Percentiles rank a stretch among this genome's conserved stretches.
phyloP scores from a whole-genome alignment of 2,113 vertebrate species.

The Paramormyrops kingsleyae region DNA sequence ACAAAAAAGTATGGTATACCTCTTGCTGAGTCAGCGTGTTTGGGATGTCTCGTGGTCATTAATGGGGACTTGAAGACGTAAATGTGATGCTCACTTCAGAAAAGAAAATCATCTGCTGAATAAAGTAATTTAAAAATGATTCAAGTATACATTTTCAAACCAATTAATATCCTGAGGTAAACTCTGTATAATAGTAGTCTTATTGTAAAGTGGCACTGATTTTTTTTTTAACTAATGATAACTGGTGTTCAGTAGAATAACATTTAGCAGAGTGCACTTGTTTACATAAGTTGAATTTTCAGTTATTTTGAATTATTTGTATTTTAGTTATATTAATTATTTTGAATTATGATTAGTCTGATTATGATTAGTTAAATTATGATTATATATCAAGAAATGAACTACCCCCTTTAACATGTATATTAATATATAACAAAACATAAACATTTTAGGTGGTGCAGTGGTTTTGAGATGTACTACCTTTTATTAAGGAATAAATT shows the following conservation, averaged over 20 bases:
- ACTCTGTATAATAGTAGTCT: background rate
- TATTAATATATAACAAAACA: background rate
- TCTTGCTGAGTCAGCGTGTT: slow-evolving; percentile 24
- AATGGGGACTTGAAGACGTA: background rate
- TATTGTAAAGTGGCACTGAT: background rate
- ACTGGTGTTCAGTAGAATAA: background rate
- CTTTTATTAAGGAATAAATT: too few species aligned
- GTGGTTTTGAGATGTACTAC: too few species aligned
- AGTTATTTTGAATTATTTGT: background rate
- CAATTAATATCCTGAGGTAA: background rate
- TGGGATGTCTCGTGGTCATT: background rate
- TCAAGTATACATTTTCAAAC: background rate
- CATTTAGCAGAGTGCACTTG: background rate
- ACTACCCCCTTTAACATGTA: background rate
- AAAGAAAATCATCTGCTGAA: background rate
- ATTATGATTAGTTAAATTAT: background rate
- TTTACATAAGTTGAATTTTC: background rate
- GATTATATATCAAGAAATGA: background rate
- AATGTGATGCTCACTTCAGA: background rate
- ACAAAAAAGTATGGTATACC: slow-evolving; percentile 38
- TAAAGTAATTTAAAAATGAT: background rate
- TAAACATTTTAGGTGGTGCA: background rate
- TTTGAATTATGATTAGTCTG: background rate
- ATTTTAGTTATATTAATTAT: background rate
- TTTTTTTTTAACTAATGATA: background rate